Conservation (phyloP, 2,113 vertebrate genomes). For the Hemibagrus wyckioides region DNA sequence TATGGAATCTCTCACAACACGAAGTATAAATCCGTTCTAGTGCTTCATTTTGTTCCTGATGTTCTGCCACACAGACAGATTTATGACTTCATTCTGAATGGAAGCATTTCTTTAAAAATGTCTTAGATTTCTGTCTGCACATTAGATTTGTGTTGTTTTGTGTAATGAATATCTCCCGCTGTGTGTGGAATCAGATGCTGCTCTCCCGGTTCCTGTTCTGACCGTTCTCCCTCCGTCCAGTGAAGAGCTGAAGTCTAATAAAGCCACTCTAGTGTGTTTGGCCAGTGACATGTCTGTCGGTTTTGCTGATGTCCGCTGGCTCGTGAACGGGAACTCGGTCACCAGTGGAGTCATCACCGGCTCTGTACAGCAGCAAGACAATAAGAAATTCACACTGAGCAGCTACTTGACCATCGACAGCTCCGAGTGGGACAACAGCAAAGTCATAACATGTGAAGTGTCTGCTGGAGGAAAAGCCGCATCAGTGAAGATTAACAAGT, state of each 20-base stretch:
- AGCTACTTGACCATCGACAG: slow-evolving; percentile 14
- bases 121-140: background rate
- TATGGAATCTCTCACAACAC: background rate
- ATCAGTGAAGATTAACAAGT: slow-evolving; percentile 11
- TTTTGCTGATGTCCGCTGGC: slow-evolving; percentile 38
- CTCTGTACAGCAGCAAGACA: slow-evolving; percentile 53
- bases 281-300: slow-evolving; percentile 55
- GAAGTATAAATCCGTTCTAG: background rate
- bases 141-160: background rate
- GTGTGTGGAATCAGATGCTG: slow-evolving; percentile 56
- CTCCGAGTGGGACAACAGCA: background rate
- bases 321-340: slow-evolving; percentile 45
- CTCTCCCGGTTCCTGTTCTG: slow-evolving; percentile 60
- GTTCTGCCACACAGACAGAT: background rate
- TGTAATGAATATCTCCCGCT: background rate
- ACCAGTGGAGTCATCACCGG: slow-evolving; percentile 64
- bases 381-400: slow-evolving; percentile 4
- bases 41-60: background rate
- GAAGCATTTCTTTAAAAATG: background rate
- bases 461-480: slow-evolving; percentile 19
- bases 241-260: slow-evolving; percentile 59
- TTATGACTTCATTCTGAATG: background rate
- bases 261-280: slow-evolving; percentile 66
- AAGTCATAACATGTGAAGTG: slow-evolving; percentile 18
- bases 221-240: slow-evolving; percentile 67